Evolutionary conservation across 2,113 vertebrate species (phyloP).

Genomic region (Guaruba guarouba): DNA sequence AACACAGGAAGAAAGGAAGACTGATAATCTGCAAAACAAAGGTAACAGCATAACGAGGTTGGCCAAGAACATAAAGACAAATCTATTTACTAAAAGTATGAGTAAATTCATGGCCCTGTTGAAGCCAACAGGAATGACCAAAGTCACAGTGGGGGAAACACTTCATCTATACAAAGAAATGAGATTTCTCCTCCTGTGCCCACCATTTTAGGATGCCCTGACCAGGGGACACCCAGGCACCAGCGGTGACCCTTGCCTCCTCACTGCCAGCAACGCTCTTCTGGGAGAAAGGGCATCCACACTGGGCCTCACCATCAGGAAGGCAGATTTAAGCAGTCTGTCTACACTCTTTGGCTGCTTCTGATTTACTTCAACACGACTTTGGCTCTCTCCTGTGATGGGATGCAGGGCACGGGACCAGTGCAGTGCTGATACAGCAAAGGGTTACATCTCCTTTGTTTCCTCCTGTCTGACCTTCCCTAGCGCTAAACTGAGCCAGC

Average conservation of each 20-base stretch:
- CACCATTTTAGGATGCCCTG: not conserved
- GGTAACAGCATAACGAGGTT: not conserved
- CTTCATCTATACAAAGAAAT: not conserved
- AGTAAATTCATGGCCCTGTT: not conserved
- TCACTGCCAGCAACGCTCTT: not conserved
- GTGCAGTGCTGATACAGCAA: not conserved
- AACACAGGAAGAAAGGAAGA: not conserved
- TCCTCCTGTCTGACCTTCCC: not conserved
- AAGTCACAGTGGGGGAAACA: not conserved
- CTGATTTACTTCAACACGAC: not conserved
- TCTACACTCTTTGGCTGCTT: rapidly evolving
- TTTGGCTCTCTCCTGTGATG: not conserved
- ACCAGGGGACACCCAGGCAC: rapidly evolving
- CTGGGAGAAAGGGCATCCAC: rapidly evolving
- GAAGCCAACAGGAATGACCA: not conserved
- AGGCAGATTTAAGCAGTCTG: not conserved
- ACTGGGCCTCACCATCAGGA: not conserved
- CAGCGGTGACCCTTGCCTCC: not conserved
- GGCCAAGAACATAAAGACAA: not conserved
- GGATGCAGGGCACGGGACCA: rapidly evolving
- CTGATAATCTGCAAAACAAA: not conserved
- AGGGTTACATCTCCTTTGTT: not conserved
- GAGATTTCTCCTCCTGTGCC: not conserved
- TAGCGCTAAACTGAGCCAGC: not conserved
- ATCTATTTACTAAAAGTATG: not conserved